Conservation (phyloP, 2,113 vertebrate species). For the Phyllostomus discolor region DNA sequence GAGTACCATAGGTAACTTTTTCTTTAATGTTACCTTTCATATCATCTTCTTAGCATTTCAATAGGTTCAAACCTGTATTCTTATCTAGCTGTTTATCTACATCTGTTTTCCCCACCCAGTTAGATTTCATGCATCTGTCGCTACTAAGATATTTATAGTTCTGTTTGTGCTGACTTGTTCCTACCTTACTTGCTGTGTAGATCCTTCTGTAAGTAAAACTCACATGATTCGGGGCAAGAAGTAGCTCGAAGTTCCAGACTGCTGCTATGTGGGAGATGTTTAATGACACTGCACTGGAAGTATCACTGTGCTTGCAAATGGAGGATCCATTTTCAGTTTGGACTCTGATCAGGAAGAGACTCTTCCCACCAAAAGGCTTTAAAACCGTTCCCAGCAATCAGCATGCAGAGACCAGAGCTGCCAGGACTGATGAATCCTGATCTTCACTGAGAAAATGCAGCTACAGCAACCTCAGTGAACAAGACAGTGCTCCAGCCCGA, state of each 20-base stretch:
- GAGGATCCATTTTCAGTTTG: slow-evolving; percentile 1
- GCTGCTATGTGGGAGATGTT: background rate
- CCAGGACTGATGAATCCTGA: background rate
- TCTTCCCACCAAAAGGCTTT: slow-evolving; percentile 14
- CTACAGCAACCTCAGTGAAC: background rate
- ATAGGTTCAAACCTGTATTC: background rate
- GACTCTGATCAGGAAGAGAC: slow-evolving; percentile 24
- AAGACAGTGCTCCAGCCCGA: background rate
- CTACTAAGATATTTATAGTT: slow-evolving; percentile 14
- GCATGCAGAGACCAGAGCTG: background rate
- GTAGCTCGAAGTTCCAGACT: background rate
- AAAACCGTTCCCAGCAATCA: slow-evolving; percentile 26
- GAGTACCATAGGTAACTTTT: background rate
- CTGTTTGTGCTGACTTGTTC: slow-evolving; percentile 46
- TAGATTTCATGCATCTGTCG: slow-evolving; percentile 3
- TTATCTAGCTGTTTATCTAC: slow-evolving; percentile 10
- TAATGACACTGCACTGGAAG: background rate
- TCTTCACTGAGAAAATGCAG: background rate
- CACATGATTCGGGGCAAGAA: background rate
- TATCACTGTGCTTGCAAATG: background rate
- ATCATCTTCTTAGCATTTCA: background rate
- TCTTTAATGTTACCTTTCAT: background rate
- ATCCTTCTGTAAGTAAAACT: slow-evolving; percentile 34
- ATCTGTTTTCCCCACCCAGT: background rate
- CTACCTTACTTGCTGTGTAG: background rate